A percentile compares a stretch with the other conserved stretches of the same genome.
Conservation (phyloP, 2,888 invertebrate species). For the Sycophila texana region DNA sequence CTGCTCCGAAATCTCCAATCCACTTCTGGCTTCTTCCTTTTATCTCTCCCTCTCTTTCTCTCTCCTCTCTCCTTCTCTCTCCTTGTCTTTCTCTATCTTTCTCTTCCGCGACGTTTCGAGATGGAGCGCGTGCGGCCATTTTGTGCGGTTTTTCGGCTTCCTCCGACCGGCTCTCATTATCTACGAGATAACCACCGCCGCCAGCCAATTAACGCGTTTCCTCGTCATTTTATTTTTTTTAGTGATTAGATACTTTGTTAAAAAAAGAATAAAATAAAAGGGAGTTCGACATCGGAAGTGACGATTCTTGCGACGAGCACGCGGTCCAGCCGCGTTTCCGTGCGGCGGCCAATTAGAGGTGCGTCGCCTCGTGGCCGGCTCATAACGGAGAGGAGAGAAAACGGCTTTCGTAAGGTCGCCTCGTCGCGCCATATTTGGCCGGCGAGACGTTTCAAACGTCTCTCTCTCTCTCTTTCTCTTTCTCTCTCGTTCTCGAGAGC, state of each 20-base stretch:
- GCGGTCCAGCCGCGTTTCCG: no score
- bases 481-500: conserved; percentile 30
- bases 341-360: conserved; percentile 21
- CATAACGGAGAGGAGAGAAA: conserved; percentile 29
- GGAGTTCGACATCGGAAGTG: neutral
- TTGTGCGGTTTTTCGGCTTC: conserved; percentile 48
- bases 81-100: neutral
- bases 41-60: no score
- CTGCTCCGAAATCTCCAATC: no score
- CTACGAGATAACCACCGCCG: conserved; percentile 5
- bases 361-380: conserved; percentile 16
- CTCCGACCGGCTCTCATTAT: conserved; percentile 45
- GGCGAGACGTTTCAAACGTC: conserved; percentile 57
- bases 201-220: no score
- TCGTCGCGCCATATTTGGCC: conserved; percentile 68
- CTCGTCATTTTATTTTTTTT: no score
- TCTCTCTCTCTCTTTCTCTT: conserved; percentile 45
- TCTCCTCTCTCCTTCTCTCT: neutral
- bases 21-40: no score
- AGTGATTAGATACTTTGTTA: no score
- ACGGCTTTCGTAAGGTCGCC: conserved; percentile 59
- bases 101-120: neutral
- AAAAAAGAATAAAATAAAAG: no score
- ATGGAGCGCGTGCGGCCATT: conserved; percentile 35
- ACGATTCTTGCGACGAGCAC: no score